phyloP scores from a whole-genome alignment of 2,888 invertebrate species.

The Pocota personata region DNA sequence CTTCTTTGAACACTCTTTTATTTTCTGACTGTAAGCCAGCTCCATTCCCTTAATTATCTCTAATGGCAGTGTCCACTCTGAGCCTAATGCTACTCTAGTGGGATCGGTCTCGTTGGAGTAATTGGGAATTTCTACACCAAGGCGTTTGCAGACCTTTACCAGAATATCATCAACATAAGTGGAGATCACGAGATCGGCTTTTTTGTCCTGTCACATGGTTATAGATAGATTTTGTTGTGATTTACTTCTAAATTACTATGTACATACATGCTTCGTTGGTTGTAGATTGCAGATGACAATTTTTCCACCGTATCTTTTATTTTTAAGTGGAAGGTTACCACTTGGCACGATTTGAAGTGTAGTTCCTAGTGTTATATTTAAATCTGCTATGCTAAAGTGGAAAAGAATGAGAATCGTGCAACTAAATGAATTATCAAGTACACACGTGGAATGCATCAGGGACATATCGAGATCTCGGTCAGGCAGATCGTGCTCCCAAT shows the following conservation, averaged over 20 bases:
- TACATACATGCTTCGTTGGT: constrained; percentile 96
- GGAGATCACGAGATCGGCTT: constrained; percentile 94
- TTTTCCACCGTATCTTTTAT: constrained; percentile 93
- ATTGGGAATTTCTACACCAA: constrained; percentile 89
- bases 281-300: constrained; percentile 98
- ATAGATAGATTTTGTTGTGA: not conserved
- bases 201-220: constrained; percentile 88
- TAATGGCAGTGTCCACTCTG: constrained; percentile 89
- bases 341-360: constrained; percentile 98
- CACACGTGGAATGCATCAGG: constrained; percentile 89
- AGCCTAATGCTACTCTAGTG: constrained; percentile 83
- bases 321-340: constrained; percentile 94
- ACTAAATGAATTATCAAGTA: not conserved
- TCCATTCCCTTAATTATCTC: constrained; percentile 86
- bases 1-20: constrained; percentile 76
- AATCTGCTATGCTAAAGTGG: constrained; percentile 91
- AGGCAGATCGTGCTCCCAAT: constrained; percentile 98
- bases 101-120: constrained; percentile 88
- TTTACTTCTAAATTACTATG: not conserved
- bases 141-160: constrained; percentile 88
- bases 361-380: constrained; percentile 97
- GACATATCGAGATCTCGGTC: constrained; percentile 92
- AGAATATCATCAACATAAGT: constrained; percentile 94
- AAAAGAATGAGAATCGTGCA: constrained; percentile 20
- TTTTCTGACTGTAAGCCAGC: constrained; percentile 84